These are phyloP conservation scores for Dascillus cervinus DNA, from an alignment of 2,888 invertebrate genomes.

Conservation along the genomic window DNA sequence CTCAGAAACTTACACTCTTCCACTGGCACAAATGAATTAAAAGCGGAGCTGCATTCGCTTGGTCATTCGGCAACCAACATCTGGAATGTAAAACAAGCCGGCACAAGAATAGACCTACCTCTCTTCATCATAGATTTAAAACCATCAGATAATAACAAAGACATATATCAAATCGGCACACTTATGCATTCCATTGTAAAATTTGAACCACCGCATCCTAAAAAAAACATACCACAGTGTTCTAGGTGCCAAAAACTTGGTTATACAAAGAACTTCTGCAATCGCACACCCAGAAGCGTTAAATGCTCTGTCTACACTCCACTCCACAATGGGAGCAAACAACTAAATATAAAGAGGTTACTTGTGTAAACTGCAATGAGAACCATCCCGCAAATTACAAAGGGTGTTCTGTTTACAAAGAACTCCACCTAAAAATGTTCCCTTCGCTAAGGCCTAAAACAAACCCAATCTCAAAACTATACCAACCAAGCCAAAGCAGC, in stretches of 20 bases:
- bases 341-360: constrained; percentile 7
- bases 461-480: constrained; percentile 8
- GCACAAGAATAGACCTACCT: constrained; percentile 3
- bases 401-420: no score
- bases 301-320: constrained; percentile 14
- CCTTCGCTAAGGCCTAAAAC: constrained; percentile 10
- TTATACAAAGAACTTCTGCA: constrained; percentile 15
- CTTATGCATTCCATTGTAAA: constrained; percentile 7
- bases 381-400: constrained; percentile 12
- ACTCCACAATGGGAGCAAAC: constrained; percentile 10
- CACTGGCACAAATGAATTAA: constrained; percentile 2
- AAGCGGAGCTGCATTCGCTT: constrained; percentile 1
- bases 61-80: constrained; percentile 1
- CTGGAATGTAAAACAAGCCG: constrained; percentile 5
- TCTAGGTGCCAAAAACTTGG: constrained; percentile 13
- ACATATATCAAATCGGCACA: constrained; percentile 3
- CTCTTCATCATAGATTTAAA: no score
- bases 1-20: constrained; percentile 6
- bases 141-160: constrained; percentile 3
- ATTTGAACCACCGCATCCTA: constrained; percentile 11
- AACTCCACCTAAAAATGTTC: constrained; percentile 11
- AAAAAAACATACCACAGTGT: constrained; percentile 11
- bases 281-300: constrained; percentile 10
- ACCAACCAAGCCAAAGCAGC: constrained; percentile 6
- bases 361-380: constrained; percentile 7